phyloP scores from a whole-genome alignment of 1,140 invertebrate species.

The Andricus grossulariae region DNA sequence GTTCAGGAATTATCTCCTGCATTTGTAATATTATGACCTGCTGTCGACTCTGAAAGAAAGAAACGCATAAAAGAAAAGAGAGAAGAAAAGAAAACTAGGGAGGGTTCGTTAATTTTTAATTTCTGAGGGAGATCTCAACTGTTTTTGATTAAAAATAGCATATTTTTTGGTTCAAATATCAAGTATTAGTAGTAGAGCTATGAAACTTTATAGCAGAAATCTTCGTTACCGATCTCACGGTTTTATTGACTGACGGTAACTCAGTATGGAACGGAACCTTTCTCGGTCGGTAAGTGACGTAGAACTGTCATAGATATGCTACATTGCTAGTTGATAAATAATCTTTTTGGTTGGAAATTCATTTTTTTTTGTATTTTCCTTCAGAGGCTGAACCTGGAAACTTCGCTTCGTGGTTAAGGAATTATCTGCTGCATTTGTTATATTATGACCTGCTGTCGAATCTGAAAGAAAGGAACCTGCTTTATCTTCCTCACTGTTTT shows the following conservation, averaged over 20 bases:
- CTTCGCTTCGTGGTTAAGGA: neutral
- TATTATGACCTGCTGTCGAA: neutral
- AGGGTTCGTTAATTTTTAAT: neutral
- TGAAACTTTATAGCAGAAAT: no score
- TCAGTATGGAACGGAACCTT: no score
- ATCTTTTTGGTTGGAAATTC: no score
- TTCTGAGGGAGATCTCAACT: neutral
- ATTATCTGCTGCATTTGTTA: slow-evolving; percentile 3
- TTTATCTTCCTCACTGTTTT: no score
- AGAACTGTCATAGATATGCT: no score
- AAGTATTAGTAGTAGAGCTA: no score
- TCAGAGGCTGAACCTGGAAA: neutral
- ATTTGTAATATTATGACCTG: slow-evolving; percentile 17
- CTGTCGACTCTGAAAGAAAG: neutral
- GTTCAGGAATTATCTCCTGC: slow-evolving; percentile 19
- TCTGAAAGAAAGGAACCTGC: neutral
- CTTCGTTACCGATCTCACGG: no score
- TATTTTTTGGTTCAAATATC: no score
- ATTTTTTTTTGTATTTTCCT: neutral
- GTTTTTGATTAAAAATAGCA: no score
- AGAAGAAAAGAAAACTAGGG: neutral
- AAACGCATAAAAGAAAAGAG: neutral
- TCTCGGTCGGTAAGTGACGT: no score
- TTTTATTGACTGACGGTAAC: no score
- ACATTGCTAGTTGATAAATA: no score